Evolutionary conservation across 2,888 invertebrate species (phyloP).

Genomic region (Proisotoma minuta): DNA sequence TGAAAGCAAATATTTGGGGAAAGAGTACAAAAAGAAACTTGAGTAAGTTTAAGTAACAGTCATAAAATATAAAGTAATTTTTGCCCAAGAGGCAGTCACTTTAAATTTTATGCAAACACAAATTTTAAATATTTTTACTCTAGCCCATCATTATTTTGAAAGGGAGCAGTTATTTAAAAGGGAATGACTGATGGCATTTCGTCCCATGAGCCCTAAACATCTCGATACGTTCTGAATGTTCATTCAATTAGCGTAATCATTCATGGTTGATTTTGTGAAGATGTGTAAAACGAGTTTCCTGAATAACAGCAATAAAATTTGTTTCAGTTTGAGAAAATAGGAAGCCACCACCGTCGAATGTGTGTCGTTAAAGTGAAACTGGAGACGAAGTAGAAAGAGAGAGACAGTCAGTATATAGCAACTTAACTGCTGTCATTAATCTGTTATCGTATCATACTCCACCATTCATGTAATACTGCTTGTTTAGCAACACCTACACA

Average conservation of each 20-base stretch:
- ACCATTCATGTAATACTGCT: constrained; percentile 37
- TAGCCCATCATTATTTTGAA: no score
- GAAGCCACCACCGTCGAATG: no score
- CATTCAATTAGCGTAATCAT: constrained; percentile 3
- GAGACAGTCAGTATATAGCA: neutral
- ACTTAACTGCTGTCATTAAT: constrained; percentile 34
- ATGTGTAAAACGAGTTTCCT: constrained; percentile 4
- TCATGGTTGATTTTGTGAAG: constrained; percentile 3
- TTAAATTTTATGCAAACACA: no score
- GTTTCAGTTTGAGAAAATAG: neutral
- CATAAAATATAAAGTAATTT: no score
- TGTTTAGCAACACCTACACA: constrained; percentile 32
- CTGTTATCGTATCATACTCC: constrained; percentile 45
- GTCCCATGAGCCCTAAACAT: neutral
- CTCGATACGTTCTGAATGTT: neutral
- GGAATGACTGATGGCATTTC: no score
- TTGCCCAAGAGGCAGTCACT: no score
- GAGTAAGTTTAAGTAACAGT: no score
- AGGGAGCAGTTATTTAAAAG: no score
- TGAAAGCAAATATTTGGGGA: no score
- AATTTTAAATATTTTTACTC: no score
- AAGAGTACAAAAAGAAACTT: no score
- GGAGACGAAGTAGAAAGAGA: neutral
- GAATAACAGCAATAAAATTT: neutral
- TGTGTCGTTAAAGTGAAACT: neutral